Base-by-base conservation (phyloP, 92 coral and sea anemone species). In the Zoanthus sansibaricus region DNA sequence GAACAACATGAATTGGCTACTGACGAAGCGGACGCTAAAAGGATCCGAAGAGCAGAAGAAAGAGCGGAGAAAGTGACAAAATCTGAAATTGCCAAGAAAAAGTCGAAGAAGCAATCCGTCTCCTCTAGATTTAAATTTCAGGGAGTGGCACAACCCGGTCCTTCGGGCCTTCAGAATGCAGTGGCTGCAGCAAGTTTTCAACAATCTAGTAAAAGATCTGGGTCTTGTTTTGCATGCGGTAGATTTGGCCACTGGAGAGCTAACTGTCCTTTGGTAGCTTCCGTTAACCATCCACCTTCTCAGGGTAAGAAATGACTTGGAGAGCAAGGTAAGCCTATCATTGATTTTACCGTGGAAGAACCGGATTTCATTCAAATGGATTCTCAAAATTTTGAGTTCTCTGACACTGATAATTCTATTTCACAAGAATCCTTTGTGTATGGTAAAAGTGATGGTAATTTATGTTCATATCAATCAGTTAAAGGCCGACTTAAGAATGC, bases 1-100 rank as follows among this genome's bases (percentile, higher is more conserved):
- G 71, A 33, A 15, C 86, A 87, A 46, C 85, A 77, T 32, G 79
- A 87, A 48, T 83, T 87, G n/a, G 90, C 90, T 18, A 73, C 21
- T 42, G 79, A 78, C 52, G 58, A 87, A 72, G 86, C 74, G 71
- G 86, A 87, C 45, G 86, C 78, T 44, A 67, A 79, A 79, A 75
- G 79, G 66, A 82, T 88, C 72, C 87, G 91, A 48, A 62, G 86
- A 61, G 88, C 84, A 8, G 91, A 83, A 49, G 91, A 89, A 10
- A 77, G 92, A 69, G 92, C 88, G 11, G 92, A 89, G 75, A 84
- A 84, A 76, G 78, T 82, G 72, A 17, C 69, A 1, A 84, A 77
- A 55, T 72, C 92, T 21, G 74, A 79, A 18, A 56, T 77, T 67
- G 62, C 88, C 56, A 83, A 78, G 80, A 84, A 77, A 45, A 68